These are phyloP conservation scores for Pelodytes ibericus DNA, from an alignment of 2,797 vertebrate genomes.

Conservation along the genomic window DNA sequence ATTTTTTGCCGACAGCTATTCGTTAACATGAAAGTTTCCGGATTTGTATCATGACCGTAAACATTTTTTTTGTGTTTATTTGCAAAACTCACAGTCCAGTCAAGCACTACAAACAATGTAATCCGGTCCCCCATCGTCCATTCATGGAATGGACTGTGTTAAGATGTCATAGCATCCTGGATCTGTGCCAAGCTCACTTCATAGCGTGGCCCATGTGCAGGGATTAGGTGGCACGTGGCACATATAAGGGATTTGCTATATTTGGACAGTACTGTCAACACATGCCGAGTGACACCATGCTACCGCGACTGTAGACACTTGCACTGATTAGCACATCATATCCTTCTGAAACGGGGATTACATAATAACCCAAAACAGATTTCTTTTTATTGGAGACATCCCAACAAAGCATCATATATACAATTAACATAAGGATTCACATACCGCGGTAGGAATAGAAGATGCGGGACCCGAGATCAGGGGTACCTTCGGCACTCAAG, in stretches of 20 bases:
- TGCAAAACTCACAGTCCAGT: too few species aligned
- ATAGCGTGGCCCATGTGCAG: conserved; percentile 11
- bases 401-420: too few species aligned
- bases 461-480: too few species aligned
- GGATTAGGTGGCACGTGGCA: conserved; percentile 17
- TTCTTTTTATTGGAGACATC: too few species aligned
- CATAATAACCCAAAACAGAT: too few species aligned
- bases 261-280: conserved; percentile 7
- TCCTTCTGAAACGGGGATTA: background rate
- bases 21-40: too few species aligned
- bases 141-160: background rate
- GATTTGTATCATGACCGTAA: too few species aligned
- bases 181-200: conserved; percentile 18
- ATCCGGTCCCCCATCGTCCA: background rate
- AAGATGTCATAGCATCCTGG: conserved; percentile 12
- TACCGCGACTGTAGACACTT: background rate
- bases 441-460: too few species aligned
- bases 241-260: background rate
- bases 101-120: background rate
- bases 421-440: too few species aligned
- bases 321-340: background rate
- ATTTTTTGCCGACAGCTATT: too few species aligned
- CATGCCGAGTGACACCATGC: background rate
- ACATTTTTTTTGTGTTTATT: too few species aligned
- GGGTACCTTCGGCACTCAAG: too few species aligned